Conservation (phyloP, 2,888 invertebrate species). For the Ptilodon capucinus region DNA sequence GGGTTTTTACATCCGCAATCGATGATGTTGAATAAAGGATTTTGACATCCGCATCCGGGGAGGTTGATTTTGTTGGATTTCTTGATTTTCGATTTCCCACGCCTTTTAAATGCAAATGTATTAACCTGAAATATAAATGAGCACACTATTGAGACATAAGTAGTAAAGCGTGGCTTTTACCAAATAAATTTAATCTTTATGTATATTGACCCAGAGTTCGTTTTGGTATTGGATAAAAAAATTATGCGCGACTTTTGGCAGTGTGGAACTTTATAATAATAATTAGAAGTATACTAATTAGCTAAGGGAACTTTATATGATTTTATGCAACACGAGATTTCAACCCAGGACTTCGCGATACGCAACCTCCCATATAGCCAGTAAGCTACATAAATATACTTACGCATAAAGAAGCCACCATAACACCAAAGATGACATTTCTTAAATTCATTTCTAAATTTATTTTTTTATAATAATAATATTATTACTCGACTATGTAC, state of each 20-base stretch:
- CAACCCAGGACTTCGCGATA: not conserved
- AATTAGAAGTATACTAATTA: too few species aligned
- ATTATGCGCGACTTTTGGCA: too few species aligned
- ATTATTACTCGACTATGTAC: not conserved
- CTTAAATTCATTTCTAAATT: not conserved
- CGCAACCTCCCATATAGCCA: too few species aligned
- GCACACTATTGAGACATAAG: too few species aligned
- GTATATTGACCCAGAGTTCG: too few species aligned
- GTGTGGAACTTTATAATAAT: too few species aligned
- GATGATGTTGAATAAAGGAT: slow-evolving; percentile 15
- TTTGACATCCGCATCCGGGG: slow-evolving; percentile 25
- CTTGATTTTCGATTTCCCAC: slow-evolving; percentile 11
- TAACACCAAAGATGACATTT: not conserved
- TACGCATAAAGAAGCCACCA: not conserved
- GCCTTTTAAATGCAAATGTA: slow-evolving; percentile 13
- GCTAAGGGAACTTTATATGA: too few species aligned
- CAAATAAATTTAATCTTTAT: too few species aligned
- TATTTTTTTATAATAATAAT: not conserved
- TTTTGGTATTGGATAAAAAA: too few species aligned
- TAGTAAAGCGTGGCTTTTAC: too few species aligned
- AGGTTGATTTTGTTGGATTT: slow-evolving; percentile 5
- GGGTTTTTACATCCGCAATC: slow-evolving; percentile 21
- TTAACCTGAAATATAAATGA: slow-evolving; percentile 16
- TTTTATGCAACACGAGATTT: not conserved
- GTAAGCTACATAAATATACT: not conserved